These are phyloP conservation scores for Rallus limicola DNA, from an alignment of 2,113 vertebrate genomes.

Conservation along the genomic window DNA sequence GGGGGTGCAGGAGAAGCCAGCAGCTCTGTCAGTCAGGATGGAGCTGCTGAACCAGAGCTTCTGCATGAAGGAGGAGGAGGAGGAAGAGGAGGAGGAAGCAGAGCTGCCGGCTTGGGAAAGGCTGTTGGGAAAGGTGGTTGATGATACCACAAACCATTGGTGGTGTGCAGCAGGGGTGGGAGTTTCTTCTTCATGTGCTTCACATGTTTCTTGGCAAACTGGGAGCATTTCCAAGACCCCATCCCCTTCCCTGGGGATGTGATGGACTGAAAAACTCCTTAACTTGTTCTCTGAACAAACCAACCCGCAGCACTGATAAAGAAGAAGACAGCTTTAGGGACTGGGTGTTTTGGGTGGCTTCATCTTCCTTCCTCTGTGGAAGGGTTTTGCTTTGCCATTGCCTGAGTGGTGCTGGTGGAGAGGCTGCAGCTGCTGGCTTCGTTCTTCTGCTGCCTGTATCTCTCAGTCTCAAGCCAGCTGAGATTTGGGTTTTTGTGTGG, in stretches of 20 bases:
- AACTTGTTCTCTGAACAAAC: not conserved
- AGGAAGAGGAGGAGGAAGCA: not conserved
- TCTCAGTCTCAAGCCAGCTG: not conserved
- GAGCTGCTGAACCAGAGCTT: not conserved
- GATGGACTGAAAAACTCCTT: not conserved
- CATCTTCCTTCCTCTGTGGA: not conserved
- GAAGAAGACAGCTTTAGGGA: not conserved
- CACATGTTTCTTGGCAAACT: not conserved
- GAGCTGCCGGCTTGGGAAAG: not conserved
- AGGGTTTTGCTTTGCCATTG: not conserved
- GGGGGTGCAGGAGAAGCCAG: not conserved
- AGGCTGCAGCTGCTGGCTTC: not conserved
- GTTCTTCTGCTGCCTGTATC: not conserved
- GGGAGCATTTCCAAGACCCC: not conserved
- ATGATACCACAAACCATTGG: accelerated
- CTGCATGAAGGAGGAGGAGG: not conserved
- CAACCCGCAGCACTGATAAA: not conserved
- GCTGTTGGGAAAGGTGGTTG: not conserved
- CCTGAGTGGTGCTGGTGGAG: not conserved
- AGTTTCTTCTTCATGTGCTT: not conserved
- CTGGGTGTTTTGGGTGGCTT: not conserved
- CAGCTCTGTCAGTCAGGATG: not conserved
- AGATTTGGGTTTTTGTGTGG: not conserved
- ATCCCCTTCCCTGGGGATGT: accelerated
- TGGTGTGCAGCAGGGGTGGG: accelerated